These are phyloP conservation scores for Bombyx huttoni DNA, from an alignment of 2,888 invertebrate species.

Conservation along the genomic window DNA sequence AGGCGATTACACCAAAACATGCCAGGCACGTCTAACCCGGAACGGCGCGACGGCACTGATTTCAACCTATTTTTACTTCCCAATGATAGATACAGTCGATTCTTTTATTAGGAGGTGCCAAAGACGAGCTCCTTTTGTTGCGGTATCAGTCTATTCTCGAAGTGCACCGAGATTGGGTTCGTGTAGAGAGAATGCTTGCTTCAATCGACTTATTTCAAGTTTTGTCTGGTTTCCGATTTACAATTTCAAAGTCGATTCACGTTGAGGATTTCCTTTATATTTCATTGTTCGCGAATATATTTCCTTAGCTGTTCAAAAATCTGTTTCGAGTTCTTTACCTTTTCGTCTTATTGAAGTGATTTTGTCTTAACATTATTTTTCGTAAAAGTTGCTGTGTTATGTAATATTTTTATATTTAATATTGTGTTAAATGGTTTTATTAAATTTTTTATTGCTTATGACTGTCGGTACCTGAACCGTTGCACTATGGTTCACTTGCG, in stretches of 20 bases:
- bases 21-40: conserved; percentile 49
- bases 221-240: conserved; percentile 6
- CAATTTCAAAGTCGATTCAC: conserved; percentile 11
- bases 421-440: too few relatives aligned
- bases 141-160: conserved; percentile 6
- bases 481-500: too few relatives aligned
- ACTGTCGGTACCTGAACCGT: too few relatives aligned
- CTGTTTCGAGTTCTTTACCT: too few relatives aligned
- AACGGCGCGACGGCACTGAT: conserved; percentile 49
- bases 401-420: too few relatives aligned
- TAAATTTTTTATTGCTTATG: too few relatives aligned
- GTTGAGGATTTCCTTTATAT: not conserved
- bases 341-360: too few relatives aligned
- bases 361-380: too few relatives aligned
- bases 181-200: conserved; percentile 6
- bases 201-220: conserved; percentile 5
- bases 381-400: too few relatives aligned
- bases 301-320: too few relatives aligned
- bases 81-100: conserved; percentile 51
- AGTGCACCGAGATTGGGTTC: not conserved
- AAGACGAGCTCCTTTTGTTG: conserved; percentile 33
- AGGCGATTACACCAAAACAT: conserved; percentile 23
- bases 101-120: conserved; percentile 49
- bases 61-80: conserved; percentile 43
- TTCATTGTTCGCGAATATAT: too few relatives aligned